A percentile compares a stretch with the other conserved stretches of the same genome.
Conservation (phyloP, 2,113 vertebrate genomes). For the Castor canadensis region DNA sequence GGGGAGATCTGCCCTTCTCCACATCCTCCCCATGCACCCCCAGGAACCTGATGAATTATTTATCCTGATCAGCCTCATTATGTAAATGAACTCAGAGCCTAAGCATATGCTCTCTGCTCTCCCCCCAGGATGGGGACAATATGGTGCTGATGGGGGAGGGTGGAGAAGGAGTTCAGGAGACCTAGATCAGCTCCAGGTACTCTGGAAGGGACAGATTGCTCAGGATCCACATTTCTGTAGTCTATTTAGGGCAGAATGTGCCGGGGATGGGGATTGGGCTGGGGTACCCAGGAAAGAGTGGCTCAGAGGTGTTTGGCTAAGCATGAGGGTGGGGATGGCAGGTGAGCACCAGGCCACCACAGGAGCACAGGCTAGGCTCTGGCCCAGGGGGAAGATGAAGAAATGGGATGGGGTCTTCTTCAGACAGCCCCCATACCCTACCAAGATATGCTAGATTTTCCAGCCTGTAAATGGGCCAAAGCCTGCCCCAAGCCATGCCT, state of each 20-base stretch:
- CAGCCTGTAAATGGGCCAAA: not conserved
- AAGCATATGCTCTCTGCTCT: constrained; percentile 87
- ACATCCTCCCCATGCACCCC: constrained; percentile 62
- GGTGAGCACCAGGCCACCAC: not conserved
- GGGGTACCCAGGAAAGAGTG: not conserved
- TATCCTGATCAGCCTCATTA: constrained; percentile 89
- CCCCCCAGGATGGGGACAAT: constrained; percentile 80
- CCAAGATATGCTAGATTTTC: not conserved
- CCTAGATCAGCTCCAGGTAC: not conserved
- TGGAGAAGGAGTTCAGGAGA: constrained; percentile 17
- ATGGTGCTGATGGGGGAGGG: constrained; percentile 73
- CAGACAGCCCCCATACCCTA: not conserved
- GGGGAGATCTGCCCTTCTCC: not conserved
- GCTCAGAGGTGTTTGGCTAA: not conserved
- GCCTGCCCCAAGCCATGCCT: not conserved
- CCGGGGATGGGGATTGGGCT: not conserved
- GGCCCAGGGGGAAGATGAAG: not conserved
- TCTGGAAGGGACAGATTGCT: not conserved
- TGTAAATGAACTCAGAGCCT: constrained; percentile 86
- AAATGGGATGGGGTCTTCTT: not conserved
- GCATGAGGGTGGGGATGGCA: not conserved
- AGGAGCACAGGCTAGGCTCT: not conserved
- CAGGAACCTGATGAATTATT: constrained; percentile 87
- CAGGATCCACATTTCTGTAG: not conserved
- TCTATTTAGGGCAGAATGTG: not conserved